Evolutionary conservation across 2,888 invertebrate genomes (phyloP).

Genomic region (Lasioglossum zephyrum): DNA sequence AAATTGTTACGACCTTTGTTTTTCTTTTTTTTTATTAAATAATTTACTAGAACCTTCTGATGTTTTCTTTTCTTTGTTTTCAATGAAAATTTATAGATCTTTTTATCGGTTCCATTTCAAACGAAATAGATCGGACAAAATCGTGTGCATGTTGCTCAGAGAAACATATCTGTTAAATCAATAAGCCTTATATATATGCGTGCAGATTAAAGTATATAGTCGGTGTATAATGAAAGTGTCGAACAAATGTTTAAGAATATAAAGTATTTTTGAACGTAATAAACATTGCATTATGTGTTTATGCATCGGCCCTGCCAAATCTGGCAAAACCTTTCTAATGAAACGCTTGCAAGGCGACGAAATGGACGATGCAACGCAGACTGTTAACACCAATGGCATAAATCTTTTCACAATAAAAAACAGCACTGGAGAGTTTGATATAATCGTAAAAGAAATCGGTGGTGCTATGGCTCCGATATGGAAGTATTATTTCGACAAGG

Average conservation of each 20-base stretch:
- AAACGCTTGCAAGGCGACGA: constrained; percentile 90
- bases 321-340: constrained; percentile 92
- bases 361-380: constrained; percentile 91
- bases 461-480: constrained; percentile 93
- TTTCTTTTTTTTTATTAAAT: not conserved
- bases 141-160: constrained; percentile 12
- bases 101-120: not conserved
- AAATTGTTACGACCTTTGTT: constrained; percentile 22
- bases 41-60: not conserved
- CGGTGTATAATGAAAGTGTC: not conserved
- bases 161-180: constrained; percentile 59
- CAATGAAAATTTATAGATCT: not conserved
- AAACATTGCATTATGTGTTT: constrained; percentile 84
- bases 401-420: constrained; percentile 89
- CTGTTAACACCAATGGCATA: constrained; percentile 92
- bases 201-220: not conserved
- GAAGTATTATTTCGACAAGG: constrained; percentile 90
- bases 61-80: not conserved
- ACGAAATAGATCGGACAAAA: not conserved
- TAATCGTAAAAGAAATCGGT: constrained; percentile 90
- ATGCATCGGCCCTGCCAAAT: constrained; percentile 92
- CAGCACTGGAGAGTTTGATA: constrained; percentile 85
- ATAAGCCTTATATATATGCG: constrained; percentile 35
- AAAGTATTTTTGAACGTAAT: not conserved
- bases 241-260: not conserved